Evolutionary conservation across 2,888 invertebrate species (phyloP), one percentile per base, ranked within the genome.

Genomic region (Drosophila atripex): DNA sequence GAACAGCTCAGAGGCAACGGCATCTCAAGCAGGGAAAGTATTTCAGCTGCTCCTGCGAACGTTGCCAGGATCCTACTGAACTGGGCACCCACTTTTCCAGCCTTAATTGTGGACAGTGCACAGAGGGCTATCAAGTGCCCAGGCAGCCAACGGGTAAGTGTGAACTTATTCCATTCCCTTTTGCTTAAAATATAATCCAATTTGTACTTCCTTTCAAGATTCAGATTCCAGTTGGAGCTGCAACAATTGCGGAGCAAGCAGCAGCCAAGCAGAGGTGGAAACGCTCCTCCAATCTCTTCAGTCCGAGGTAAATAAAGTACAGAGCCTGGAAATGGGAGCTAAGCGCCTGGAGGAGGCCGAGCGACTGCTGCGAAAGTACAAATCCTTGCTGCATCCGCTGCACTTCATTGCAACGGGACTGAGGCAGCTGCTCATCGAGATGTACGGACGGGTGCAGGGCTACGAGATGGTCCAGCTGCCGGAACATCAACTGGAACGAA

Each of bases 1-100:
- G 95, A 0, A 97, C 97, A 0, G 87, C 94, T 12, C 91, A 94
- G 38, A 93, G 97, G 0, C 93, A 96, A 49, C 94, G 94, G 73
- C 94, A 94, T 88, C 92, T 97, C 3, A 92, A 93, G 55, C 94
- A 95, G 84, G 95, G 96, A 28, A 97, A 97, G 92, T 95, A 95
- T 91, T 97, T 97, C 90, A 93, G 93, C 16, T 97, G 97, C 90
- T 93, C 93, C 30, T 97, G 97, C 80, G 85, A 92, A 2, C 93
- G 97, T 54, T 97, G 97, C 88, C 92, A 93, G 1, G 97, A 97
- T 90, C 95, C 96, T 9, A 95, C 95, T 0, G 97, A 97, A 89
- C 91, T 97, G 47, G 95, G 94, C 8, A 96, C 97, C 0, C 94
- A 96, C 86, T 93, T 96, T 88, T 95, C 96, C 75, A 86, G 96